These are phyloP conservation scores for Chrysolina haemoptera DNA, from an alignment of 2,888 invertebrate genomes.

Conservation along the genomic window DNA sequence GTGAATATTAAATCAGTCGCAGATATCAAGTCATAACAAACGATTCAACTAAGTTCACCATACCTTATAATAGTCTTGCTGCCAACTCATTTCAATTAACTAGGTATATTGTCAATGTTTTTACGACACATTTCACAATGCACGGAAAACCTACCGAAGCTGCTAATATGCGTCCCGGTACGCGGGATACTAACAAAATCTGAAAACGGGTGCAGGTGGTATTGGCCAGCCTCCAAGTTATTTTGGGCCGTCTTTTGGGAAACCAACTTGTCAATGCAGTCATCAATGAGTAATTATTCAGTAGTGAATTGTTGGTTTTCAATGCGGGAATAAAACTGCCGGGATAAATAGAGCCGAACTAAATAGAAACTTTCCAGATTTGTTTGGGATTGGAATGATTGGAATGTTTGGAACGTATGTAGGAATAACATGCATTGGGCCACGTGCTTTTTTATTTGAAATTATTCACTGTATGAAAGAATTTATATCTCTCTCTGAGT, in stretches of 20 bases:
- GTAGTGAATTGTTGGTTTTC: slow-evolving; percentile 27
- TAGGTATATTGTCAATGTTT: slow-evolving; percentile 7
- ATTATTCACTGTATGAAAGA: too few relatives aligned
- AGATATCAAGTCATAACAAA: too few relatives aligned
- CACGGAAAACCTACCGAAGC: slow-evolving; percentile 1
- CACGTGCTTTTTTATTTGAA: slow-evolving; percentile 4
- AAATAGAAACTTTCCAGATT: slow-evolving; percentile 1
- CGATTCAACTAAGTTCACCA: neutral
- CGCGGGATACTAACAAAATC: slow-evolving; percentile 53
- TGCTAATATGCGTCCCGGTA: slow-evolving; percentile 39
- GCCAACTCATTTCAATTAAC: slow-evolving; percentile 43
- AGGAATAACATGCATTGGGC: neutral
- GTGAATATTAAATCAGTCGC: too few relatives aligned
- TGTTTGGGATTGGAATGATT: neutral
- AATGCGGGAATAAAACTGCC: neutral
- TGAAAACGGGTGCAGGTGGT: slow-evolving; percentile 56
- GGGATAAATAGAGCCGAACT: neutral
- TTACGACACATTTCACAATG: slow-evolving; percentile 15
- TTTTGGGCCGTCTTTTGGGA: slow-evolving; percentile 51
- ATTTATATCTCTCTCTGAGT: too few relatives aligned
- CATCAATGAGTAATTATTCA: slow-evolving; percentile 60
- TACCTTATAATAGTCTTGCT: slow-evolving; percentile 43
- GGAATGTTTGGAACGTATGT: slow-evolving; percentile 12
- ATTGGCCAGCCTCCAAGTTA: slow-evolving; percentile 62
- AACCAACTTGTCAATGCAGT: slow-evolving; percentile 47